Evolutionary conservation across 2,797 vertebrate genomes (phyloP), one percentile per base, ranked within the genome.

Genomic region (Salarias fasciatus): DNA sequence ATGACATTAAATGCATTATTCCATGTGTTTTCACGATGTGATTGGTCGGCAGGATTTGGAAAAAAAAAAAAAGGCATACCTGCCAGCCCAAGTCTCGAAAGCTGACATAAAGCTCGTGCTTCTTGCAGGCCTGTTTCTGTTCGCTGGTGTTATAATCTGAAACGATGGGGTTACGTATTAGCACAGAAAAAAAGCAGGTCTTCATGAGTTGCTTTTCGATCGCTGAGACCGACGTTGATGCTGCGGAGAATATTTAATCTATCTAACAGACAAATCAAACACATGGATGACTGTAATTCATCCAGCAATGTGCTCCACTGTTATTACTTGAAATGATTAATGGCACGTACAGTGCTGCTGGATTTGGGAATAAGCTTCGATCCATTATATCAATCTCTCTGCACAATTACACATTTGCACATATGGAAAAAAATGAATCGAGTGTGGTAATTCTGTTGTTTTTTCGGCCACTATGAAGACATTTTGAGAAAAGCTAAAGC

Each of bases 61-160:
- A n/a, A n/a, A n/a, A n/a, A n/a, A n/a, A n/a, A n/a, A n/a, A n/a
- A 35, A 35, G 9, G 6, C 85, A 78, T 92, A 99, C 97, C 97
- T 99, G 97, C 98, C 98, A 99, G 63, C 98, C 97, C 58, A 99
- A 87, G 77, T 99, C 98, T 49, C 98, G 93, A 80, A 99, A 99
- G 72, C 98, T 99, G 85, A 99, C 98, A 0, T 99, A 99, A 28
- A 99, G 97, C 82, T 99, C 98, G 1, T 99, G 98, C 81, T 99
- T 99, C 91, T 97, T 99, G 82, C 98, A 99, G 53, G 98, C 97
- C 88, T 99, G 97, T 67, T 98, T 99, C 90, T 98, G 97, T 80
- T 99, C 97, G 2, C 97, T 99, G 48, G 94, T 95, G 86, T 97
- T 99, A 77, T 95, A 95, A 91, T 99, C 97, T 99, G 75, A 79